Conservation (phyloP, 2,888 invertebrate species). For the Stictocephala bisonia region DNA sequence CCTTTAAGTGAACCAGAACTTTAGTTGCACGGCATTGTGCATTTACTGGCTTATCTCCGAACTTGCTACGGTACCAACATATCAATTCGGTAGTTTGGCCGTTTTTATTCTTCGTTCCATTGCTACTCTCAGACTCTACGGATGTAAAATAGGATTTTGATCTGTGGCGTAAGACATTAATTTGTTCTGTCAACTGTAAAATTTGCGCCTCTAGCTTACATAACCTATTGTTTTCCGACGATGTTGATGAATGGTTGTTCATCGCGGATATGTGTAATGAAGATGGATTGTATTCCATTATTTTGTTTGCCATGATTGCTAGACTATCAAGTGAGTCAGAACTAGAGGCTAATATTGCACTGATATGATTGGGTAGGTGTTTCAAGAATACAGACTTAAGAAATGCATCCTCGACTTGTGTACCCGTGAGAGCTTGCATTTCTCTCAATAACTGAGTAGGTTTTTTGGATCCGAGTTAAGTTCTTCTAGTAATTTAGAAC, state of each 20-base stretch:
- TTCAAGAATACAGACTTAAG: conserved; percentile 56
- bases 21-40: conserved; percentile 41
- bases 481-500: conserved; percentile 54
- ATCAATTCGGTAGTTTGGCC: neutral
- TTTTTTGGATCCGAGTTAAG: conserved; percentile 57
- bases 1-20: neutral
- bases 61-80: neutral
- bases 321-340: conserved; percentile 38
- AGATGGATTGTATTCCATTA: neutral
- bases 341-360: conserved; percentile 54
- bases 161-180: neutral
- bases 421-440: conserved; percentile 55
- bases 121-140: neutral
- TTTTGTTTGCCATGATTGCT: conserved; percentile 15
- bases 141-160: neutral
- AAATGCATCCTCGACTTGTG: conserved; percentile 52
- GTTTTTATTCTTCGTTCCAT: neutral
- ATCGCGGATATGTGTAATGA: neutral
- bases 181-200: neutral
- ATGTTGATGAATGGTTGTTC: neutral
- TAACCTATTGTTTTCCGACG: neutral
- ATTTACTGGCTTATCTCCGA: conserved; percentile 40
- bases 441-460: conserved; percentile 58
- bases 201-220: neutral
- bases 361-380: no score